Evolutionary conservation across 2,888 invertebrate genomes (phyloP).

Genomic region (Drosophila putrida): DNA sequence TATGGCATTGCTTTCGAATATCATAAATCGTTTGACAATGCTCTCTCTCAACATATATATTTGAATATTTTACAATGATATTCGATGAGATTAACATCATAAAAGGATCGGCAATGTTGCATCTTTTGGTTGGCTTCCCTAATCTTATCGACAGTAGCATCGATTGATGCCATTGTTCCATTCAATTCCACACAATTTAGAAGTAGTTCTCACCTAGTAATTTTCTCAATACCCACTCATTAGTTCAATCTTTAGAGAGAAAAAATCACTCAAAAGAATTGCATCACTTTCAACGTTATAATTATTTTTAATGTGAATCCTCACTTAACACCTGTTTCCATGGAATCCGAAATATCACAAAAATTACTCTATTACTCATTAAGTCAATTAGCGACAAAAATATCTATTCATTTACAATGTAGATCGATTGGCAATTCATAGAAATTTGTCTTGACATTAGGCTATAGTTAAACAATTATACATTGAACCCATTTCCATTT

Average conservation of each 20-base stretch:
- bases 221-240: conserved; percentile 32
- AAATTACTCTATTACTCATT: conserved; percentile 33
- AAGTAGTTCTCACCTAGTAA: conserved; percentile 49
- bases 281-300: conserved; percentile 35
- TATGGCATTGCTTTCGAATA: conserved; percentile 47
- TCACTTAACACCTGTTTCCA: conserved; percentile 54
- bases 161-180: conserved; percentile 45
- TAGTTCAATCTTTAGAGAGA: conserved; percentile 10
- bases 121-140: conserved; percentile 5
- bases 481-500: conserved; percentile 65
- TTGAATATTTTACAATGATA: conserved; percentile 56
- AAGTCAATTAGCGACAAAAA: conserved; percentile 66
- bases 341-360: conserved; percentile 21
- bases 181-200: conserved; percentile 50
- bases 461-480: conserved; percentile 56
- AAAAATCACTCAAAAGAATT: conserved; percentile 21
- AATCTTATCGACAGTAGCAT: conserved; percentile 62
- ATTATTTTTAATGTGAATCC: conserved; percentile 31
- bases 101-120: conserved; percentile 54
- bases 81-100: conserved; percentile 66
- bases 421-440: conserved; percentile 61
- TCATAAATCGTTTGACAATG: conserved; percentile 68
- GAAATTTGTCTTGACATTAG: conserved; percentile 66
- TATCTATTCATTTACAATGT: conserved; percentile 59
- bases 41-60: background rate